Percentiles rank a stretch among this genome's conserved stretches.
Conservation (phyloP, 2,888 invertebrate genomes). For the Fragum fragum region DNA sequence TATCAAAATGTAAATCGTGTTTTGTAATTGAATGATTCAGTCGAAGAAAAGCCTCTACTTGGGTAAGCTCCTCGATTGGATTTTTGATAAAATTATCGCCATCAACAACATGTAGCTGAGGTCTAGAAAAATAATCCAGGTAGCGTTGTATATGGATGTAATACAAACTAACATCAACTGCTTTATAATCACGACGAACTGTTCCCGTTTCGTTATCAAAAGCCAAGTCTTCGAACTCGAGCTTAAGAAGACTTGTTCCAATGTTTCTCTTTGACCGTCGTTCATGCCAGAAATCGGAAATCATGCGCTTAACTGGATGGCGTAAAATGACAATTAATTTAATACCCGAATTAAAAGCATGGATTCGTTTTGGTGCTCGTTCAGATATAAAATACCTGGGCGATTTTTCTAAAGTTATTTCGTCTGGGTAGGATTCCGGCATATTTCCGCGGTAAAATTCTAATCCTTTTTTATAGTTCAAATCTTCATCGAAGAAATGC, state of each 20-base stretch:
- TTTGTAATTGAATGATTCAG: constrained; percentile 43
- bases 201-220: background rate
- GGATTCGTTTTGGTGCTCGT: constrained; percentile 96
- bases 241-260: no score
- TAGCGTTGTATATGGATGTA: constrained; percentile 91
- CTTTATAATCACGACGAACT: background rate
- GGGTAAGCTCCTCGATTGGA: constrained; percentile 76
- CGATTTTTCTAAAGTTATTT: constrained; percentile 98
- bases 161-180: constrained; percentile 30
- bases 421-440: constrained; percentile 95
- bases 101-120: constrained; percentile 84
- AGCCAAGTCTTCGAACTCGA: no score
- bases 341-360: constrained; percentile 96
- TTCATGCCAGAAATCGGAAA: no score
- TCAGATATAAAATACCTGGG: constrained; percentile 98
- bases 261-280: no score
- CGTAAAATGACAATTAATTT: constrained; percentile 89
- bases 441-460: constrained; percentile 96
- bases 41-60: constrained; percentile 80
- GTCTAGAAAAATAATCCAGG: no score
- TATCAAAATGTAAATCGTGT: constrained; percentile 98
- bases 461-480: constrained; percentile 93
- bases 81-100: constrained; percentile 77
- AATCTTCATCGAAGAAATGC: constrained; percentile 95
- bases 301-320: no score